Evolutionary conservation across 2,113 vertebrate genomes (phyloP), one percentile per base, ranked within the genome.

Genomic region (Dipodomys ordii): DNA sequence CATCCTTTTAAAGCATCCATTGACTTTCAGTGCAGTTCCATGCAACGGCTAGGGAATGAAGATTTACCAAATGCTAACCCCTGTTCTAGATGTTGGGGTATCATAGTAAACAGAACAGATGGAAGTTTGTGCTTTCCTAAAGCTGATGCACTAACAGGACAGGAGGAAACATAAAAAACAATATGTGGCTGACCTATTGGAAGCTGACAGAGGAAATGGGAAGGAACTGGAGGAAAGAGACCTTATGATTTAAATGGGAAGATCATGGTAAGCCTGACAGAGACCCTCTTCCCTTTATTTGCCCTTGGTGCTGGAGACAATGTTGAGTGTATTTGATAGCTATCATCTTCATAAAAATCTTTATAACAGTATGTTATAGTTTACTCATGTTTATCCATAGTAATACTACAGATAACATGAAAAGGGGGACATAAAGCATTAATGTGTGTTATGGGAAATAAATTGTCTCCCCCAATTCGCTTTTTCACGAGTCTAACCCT

Each of bases 141-240:
- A 65, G 64, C 15, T 53, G 60, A 83, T 32, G 28, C 46, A 32
- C 25, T 49, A n/a, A 11, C 7, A 46, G 25, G 13, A 68, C 53
- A 83, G 49, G 81, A 82, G 90, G n/a, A 87, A 91, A 60, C 11
- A 32, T 4, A 84, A 65, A 77, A 88, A 86, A 71, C n/a, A 65
- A 72, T 64, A 15, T 68, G 18, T 32, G 49, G 35, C n/a, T 13
- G 27, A 20, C 39, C 30, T 68, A 16, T 73, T 77, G 67, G 53
- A 78, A 79, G 73, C 49, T n/a, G 60, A 72, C 10, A 27, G 86
- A 4, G 83, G 22, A 22, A 81, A 79, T 83, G 28, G 44, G 39
- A 92, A 73, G 39, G 30, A 80, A 65, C 2, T 20, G 77, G 71
- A 77, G 22, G 15, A 71, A 28, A 11, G 19, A 5, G 4, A 11